Percentiles rank a stretch among this genome's conserved stretches.
These are phyloP conservation scores for roundworm (Caenorhabditis elegans) DNA, from an alignment of 1,140 invertebrate species.

Conservation along the genomic window DNA sequence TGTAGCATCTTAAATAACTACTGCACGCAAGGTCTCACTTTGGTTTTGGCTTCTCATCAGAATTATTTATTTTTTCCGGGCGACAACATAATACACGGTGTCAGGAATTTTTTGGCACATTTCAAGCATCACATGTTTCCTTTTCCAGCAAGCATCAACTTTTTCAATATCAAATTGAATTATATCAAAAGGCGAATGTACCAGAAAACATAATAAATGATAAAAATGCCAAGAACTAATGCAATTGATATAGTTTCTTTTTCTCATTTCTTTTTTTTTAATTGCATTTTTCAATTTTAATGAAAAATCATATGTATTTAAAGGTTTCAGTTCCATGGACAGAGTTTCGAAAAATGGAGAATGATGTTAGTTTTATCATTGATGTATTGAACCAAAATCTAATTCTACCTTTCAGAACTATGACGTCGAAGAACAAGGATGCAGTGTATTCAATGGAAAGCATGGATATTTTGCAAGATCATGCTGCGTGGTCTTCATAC, in stretches of 20 bases:
- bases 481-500: constrained; percentile 2
- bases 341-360: not conserved
- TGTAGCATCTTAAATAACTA: not conserved
- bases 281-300: not conserved
- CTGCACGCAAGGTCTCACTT: too few species aligned
- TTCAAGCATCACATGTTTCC: not conserved
- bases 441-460: not conserved
- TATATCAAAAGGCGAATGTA: too few species aligned
- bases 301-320: not conserved
- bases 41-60: not conserved
- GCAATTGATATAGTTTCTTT: too few species aligned
- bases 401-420: not conserved
- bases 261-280: not conserved
- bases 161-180: too few species aligned
- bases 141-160: not conserved
- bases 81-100: not conserved
- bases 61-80: not conserved
- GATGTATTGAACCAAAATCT: not conserved
- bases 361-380: constrained; percentile 7
- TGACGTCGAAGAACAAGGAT: constrained; percentile 7
- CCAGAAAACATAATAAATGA: too few species aligned
- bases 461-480: not conserved
- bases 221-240: too few species aligned
- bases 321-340: not conserved
- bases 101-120: not conserved